Percentiles rank a stretch among this genome's conserved stretches.
phyloP scores from a whole-genome alignment of 2,888 invertebrate genomes.

The Litoditis marina region DNA sequence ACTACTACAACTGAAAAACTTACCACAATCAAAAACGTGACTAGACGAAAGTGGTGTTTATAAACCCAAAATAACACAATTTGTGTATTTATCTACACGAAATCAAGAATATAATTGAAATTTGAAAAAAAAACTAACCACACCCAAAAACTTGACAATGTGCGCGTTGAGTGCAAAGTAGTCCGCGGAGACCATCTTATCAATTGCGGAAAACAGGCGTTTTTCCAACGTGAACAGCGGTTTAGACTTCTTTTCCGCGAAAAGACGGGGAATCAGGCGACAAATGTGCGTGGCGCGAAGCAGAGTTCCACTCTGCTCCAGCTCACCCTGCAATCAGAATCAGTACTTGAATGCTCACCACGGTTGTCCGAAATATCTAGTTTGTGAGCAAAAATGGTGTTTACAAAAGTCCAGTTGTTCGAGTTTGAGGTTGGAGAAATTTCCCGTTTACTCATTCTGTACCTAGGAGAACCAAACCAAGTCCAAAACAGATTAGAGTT shows the following conservation, averaged over 20 bases:
- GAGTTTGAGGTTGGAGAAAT: too few relatives aligned
- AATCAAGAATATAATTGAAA: not conserved
- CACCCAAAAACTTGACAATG: constrained; percentile 20
- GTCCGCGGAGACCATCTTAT: constrained; percentile 15
- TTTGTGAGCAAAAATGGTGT: not conserved
- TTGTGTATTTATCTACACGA: too few relatives aligned
- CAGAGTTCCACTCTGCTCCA: not conserved
- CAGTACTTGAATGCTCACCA: too few relatives aligned
- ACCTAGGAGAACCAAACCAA: too few relatives aligned
- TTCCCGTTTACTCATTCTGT: too few relatives aligned
- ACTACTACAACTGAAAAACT: too few relatives aligned
- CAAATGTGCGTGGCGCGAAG: not conserved
- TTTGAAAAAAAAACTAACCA: constrained; percentile 5
- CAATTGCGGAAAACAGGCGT: constrained; percentile 10
- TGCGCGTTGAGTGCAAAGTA: constrained; percentile 23
- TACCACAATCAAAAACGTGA: too few relatives aligned
- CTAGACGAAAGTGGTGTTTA: too few relatives aligned
- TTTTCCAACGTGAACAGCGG: not conserved
- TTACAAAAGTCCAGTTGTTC: not conserved
- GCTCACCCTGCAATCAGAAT: too few relatives aligned
- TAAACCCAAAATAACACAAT: too few relatives aligned
- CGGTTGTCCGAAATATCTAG: too few relatives aligned
- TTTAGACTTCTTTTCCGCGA: not conserved
- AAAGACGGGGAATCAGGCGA: not conserved
- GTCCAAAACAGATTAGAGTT: too few relatives aligned